Percentiles rank a stretch among this genome's conserved stretches.
phyloP scores from a whole-genome alignment of 2,888 invertebrate genomes.

The Andrena marginata region DNA sequence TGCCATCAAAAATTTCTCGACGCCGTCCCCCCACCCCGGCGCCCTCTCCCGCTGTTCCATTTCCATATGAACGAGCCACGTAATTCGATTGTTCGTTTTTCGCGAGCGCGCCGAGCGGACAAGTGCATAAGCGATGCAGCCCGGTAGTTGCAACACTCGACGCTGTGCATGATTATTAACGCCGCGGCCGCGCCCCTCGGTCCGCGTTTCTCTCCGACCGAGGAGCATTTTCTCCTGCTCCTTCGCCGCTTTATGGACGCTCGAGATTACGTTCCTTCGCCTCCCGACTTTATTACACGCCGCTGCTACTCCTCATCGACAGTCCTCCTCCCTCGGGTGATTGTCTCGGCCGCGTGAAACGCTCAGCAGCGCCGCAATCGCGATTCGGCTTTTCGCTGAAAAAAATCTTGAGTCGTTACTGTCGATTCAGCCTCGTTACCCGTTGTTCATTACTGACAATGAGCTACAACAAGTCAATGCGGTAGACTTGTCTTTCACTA shows the following conservation, averaged over 20 bases:
- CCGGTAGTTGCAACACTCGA: constrained; percentile 62
- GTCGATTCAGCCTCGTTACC: neutral
- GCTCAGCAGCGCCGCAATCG: neutral
- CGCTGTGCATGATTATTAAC: constrained; percentile 67
- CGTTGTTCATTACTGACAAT: neutral
- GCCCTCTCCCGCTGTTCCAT: constrained; percentile 36
- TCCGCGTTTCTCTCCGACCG: constrained; percentile 37
- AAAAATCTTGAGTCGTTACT: neutral
- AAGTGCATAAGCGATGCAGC: constrained; percentile 58
- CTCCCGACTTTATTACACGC: constrained; percentile 15
- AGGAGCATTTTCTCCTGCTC: constrained; percentile 44
- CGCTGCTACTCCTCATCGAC: constrained; percentile 21
- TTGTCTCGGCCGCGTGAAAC: neutral
- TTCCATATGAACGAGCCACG: constrained; percentile 48
- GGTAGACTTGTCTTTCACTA: no score
- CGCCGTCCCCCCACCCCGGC: neutral
- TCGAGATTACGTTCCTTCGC: constrained; percentile 24
- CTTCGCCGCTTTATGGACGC: constrained; percentile 42
- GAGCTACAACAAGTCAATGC: no score
- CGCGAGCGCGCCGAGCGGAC: constrained; percentile 38
- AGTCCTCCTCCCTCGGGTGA: constrained; percentile 6
- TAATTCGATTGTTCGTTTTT: constrained; percentile 53
- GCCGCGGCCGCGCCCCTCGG: constrained; percentile 59
- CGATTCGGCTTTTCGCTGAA: neutral
- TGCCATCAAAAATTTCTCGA: constrained; percentile 49